Evolutionary conservation across 2,888 invertebrate species (phyloP).

Genomic region (Oxystoma pomonae): DNA sequence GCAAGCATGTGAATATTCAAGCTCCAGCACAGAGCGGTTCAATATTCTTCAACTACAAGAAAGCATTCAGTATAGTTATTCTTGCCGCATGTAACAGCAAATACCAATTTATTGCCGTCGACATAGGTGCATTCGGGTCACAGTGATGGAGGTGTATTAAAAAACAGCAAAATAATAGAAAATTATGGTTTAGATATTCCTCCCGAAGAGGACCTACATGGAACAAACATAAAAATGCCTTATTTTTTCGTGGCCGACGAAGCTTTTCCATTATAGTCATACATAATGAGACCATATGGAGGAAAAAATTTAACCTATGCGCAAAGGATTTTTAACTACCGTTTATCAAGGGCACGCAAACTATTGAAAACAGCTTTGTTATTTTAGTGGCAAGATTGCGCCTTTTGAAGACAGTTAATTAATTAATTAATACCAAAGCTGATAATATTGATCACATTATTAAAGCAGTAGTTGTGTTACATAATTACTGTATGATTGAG

Average conservation of each 20-base stretch:
- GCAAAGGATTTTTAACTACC: not conserved
- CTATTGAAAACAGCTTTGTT: not conserved
- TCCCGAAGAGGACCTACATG: not conserved
- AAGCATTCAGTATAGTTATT: slow-evolving; percentile 22
- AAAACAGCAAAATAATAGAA: slow-evolving; percentile 10
- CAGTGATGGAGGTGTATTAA: slow-evolving; percentile 20
- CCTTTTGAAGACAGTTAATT: not conserved
- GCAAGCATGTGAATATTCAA: slow-evolving; percentile 12
- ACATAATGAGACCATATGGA: not conserved
- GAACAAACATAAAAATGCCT: slow-evolving; percentile 3
- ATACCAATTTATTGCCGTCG: slow-evolving; percentile 16
- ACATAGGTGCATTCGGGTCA: slow-evolving; percentile 20
- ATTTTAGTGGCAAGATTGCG: not conserved
- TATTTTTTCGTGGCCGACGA: slow-evolving; percentile 18
- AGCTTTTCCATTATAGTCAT: slow-evolving; percentile 13
- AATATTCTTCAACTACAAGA: slow-evolving; percentile 24
- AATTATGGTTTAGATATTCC: slow-evolving; percentile 6
- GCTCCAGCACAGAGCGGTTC: slow-evolving; percentile 26
- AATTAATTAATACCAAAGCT: not conserved
- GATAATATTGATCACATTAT: not conserved
- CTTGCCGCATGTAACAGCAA: slow-evolving; percentile 15
- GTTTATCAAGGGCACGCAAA: not conserved
- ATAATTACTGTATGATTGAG: not conserved
- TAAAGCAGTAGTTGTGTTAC: not conserved
- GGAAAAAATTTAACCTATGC: not conserved